phyloP scores from a whole-genome alignment of 2,113 vertebrate species.

The Bothrops jararaca region DNA sequence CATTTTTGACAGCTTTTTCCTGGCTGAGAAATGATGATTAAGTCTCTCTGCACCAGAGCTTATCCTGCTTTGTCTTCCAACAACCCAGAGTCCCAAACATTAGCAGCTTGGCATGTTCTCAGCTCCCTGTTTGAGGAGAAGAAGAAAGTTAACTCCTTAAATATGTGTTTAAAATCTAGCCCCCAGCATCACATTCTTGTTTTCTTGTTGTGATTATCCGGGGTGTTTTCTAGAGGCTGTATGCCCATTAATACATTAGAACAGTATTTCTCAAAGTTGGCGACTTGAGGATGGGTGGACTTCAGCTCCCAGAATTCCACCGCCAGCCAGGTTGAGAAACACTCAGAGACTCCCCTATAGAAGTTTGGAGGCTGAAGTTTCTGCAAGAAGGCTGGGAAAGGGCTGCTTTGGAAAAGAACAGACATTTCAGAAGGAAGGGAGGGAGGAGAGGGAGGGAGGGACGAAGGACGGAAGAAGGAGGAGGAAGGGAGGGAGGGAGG shows the following conservation, averaged over 20 bases:
- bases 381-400: not conserved
- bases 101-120: not conserved
- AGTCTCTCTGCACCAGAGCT: not conserved
- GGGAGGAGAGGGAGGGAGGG: too few relatives aligned
- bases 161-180: not conserved
- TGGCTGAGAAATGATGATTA: not conserved
- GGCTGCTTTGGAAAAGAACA: not conserved
- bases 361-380: not conserved
- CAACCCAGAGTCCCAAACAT: not conserved
- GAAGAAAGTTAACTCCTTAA: not conserved
- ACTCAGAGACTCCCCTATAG: not conserved
- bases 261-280: not conserved
- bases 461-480: too few relatives aligned
- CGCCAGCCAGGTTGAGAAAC: not conserved
- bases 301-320: not conserved
- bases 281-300: not conserved
- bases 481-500: too few relatives aligned
- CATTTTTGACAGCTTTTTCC: not conserved
- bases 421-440: not conserved
- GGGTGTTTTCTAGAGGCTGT: not conserved
- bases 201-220: not conserved
- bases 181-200: not conserved
- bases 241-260: not conserved
- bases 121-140: not conserved
- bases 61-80: not conserved